Evolutionary conservation across 2,797 vertebrate genomes (phyloP).

Genomic region (Diplodus sargus): DNA sequence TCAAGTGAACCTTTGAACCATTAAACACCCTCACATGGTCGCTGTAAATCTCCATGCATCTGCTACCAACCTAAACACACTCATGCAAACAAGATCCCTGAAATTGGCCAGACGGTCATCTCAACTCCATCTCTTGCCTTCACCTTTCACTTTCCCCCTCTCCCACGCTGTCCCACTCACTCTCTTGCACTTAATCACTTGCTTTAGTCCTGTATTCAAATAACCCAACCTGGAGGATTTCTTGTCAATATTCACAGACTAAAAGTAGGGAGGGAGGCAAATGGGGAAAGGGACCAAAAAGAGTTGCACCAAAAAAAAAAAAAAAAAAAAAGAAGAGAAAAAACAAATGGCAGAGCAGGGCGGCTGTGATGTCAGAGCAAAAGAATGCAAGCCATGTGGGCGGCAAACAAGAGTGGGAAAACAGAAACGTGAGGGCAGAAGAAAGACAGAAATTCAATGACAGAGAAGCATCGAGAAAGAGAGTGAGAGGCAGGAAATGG

Average conservation of each 20-base stretch:
- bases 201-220: not conserved
- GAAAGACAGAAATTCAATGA: constrained; percentile 7
- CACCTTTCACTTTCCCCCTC: constrained; percentile 21
- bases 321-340: constrained; percentile 10
- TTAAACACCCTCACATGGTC: constrained; percentile 12
- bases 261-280: not conserved
- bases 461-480: constrained; percentile 25
- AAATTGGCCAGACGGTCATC: constrained; percentile 40
- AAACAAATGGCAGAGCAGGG: constrained; percentile 55
- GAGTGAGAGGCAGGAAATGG: constrained; percentile 52
- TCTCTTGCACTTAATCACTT: not conserved
- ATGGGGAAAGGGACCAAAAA: not conserved
- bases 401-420: constrained; percentile 60
- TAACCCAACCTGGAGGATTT: not conserved
- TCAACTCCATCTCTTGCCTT: constrained; percentile 19
- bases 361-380: constrained; percentile 78
- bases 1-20: not conserved
- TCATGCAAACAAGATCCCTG: constrained; percentile 26
- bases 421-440: constrained; percentile 31
- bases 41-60: constrained; percentile 25
- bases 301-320: constrained; percentile 9
- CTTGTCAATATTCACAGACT: not conserved
- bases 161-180: not conserved
- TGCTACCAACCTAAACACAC: constrained; percentile 21
- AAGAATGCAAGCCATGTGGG: constrained; percentile 82